Evolutionary conservation across 2,888 invertebrate genomes (phyloP).

Genomic region (Emesis castigata): DNA sequence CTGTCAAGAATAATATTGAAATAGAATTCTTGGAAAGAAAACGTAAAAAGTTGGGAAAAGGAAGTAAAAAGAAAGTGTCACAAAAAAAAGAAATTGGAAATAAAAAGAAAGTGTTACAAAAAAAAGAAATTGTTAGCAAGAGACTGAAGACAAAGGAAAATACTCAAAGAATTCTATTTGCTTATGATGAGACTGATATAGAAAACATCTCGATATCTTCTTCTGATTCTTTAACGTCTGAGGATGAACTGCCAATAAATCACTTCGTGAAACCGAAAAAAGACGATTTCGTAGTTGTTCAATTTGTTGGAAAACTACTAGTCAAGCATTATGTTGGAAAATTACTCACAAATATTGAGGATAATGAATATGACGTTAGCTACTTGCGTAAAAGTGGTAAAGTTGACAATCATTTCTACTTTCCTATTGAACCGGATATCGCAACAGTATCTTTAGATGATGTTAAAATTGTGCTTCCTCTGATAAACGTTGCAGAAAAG

Average conservation of each 20-base stretch:
- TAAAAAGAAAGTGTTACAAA: too few species aligned
- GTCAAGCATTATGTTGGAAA: slow-evolving; percentile 45
- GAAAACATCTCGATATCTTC: slow-evolving; percentile 43
- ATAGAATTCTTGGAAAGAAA: too few species aligned
- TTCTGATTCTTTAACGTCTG: slow-evolving; percentile 34
- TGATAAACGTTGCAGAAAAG: slow-evolving; percentile 1
- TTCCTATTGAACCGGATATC: slow-evolving; percentile 15
- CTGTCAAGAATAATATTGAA: too few species aligned
- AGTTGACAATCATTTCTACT: slow-evolving; percentile 44
- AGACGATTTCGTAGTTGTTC: slow-evolving; percentile 37
- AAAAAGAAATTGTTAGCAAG: too few species aligned
- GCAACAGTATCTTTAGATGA: slow-evolving; percentile 21
- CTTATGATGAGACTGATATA: slow-evolving; percentile 33
- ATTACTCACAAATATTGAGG: slow-evolving; percentile 42
- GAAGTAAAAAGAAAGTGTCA: too few species aligned
- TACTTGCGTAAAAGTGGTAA: slow-evolving; percentile 42
- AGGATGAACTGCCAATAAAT: slow-evolving; percentile 5
- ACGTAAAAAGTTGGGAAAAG: too few species aligned
- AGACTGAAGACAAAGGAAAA: neutral
- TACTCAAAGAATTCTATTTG: slow-evolving; percentile 30
- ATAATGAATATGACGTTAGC: slow-evolving; percentile 43
- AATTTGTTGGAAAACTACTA: slow-evolving; percentile 43
- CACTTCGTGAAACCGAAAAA: slow-evolving; percentile 37
- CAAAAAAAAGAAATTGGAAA: too few species aligned
- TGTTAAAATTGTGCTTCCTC: neutral